Evolutionary conservation across 1,140 invertebrate species (phyloP).

Genomic region (Drosophila azteca): DNA sequence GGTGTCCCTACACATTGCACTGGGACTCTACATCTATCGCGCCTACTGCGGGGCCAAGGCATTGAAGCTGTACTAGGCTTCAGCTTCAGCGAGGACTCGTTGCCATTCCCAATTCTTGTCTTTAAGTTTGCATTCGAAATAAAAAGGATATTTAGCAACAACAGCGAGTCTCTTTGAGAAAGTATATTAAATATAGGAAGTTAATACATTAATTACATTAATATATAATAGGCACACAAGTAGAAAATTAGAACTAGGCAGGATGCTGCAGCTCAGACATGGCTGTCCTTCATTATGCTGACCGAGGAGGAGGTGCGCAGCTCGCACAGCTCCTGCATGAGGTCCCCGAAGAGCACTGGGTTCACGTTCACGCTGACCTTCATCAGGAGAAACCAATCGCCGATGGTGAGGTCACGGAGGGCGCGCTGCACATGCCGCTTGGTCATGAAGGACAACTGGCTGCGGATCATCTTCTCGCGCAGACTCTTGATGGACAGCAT

Average conservation of each 20-base stretch:
- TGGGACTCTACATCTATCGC: conserved; percentile 90
- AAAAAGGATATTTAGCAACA: too few species aligned
- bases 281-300: conserved; percentile 49
- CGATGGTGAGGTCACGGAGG: conserved; percentile 83
- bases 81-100: conserved; percentile 29
- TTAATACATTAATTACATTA: not conserved
- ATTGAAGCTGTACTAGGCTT: conserved; percentile 39
- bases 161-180: too few species aligned
- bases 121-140: too few species aligned
- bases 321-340: conserved; percentile 85
- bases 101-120: conserved; percentile 15
- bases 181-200: too few species aligned
- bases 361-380: conserved; percentile 89
- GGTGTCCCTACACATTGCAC: conserved; percentile 88
- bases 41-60: conserved; percentile 87
- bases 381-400: conserved; percentile 89
- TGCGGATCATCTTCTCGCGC: conserved; percentile 85
- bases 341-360: conserved; percentile 86
- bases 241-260: not conserved
- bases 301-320: conserved; percentile 56
- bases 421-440: conserved; percentile 59
- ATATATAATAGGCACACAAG: not conserved
- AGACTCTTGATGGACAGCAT: conserved; percentile 65
- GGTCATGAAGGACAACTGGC: conserved; percentile 83
- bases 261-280: conserved; percentile 31